Percentiles rank a stretch among this genome's conserved stretches.
Conservation (phyloP, 2,113 vertebrate species). For the Chionis minor region DNA sequence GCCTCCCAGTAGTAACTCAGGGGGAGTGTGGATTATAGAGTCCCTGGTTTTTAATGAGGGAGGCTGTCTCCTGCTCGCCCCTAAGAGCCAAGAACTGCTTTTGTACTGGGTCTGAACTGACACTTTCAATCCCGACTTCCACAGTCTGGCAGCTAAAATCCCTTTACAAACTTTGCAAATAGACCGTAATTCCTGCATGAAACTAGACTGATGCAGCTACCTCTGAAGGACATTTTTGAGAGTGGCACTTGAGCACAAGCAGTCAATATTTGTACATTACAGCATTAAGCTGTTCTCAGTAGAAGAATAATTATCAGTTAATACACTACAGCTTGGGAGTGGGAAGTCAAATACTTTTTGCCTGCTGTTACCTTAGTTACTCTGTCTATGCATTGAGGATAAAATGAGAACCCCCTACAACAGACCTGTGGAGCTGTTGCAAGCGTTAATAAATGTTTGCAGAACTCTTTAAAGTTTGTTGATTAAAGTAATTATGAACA, state of each 20-base stretch:
- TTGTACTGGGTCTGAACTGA: not conserved
- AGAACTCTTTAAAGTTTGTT: constrained; percentile 5
- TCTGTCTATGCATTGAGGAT: not conserved
- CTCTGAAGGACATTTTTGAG: not conserved
- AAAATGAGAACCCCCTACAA: constrained; percentile 20
- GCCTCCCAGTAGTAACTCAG: not conserved
- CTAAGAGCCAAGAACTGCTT: not conserved
- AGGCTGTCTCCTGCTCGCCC: not conserved
- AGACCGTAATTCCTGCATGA: not conserved
- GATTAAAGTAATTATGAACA: constrained; percentile 7
- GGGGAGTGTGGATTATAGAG: accelerated
- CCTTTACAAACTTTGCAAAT: not conserved
- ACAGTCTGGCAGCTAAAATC: not conserved
- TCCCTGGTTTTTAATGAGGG: not conserved
- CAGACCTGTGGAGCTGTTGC: constrained; percentile 7
- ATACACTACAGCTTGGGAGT: constrained; percentile 47
- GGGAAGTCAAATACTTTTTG: constrained; percentile 53
- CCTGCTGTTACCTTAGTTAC: constrained; percentile 60
- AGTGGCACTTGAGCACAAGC: not conserved
- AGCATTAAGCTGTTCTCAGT: not conserved
- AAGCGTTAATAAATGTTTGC: constrained; percentile 41
- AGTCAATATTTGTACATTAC: constrained; percentile 32
- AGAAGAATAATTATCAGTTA: constrained; percentile 35
- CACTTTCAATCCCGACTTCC: not conserved
- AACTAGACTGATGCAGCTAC: not conserved